Base-by-base conservation (phyloP, 2,888 invertebrate species). In the Stenurella melanura region DNA sequence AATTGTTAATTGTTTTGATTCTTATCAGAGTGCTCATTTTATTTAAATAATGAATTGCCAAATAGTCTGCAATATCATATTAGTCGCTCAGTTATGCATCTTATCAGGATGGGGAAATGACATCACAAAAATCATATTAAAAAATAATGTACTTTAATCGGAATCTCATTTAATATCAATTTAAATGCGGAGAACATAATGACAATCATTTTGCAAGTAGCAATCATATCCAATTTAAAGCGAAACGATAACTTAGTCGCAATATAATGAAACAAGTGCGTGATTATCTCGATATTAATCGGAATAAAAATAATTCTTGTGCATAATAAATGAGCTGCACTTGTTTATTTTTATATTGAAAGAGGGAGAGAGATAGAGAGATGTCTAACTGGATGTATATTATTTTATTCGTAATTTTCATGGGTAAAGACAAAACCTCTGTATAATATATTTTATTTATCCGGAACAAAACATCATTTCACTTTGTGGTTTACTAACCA, bases 241-340 rank as follows among this genome's bases (percentile, higher is more conserved):
- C 19, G 11, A 58, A 19, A 11, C 11, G 58, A 19, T 58, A 58
- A 58, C 21, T 21, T 18, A 21, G 19, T 18, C 12, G 58, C 58
- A 58, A 58, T 58, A 21, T 58, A 58, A 58, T 19, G 21, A 58
- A 58, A 19, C 58, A 12, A 11, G 18, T 58, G 19, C 21, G 11
- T 19, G 18, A 56, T 56, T 58, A 58, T 58, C 58, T 19, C 19
- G 21, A 10, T 21, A 21, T 21, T 58, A 58, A 58, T 58, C 19
- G 58, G 19, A 50, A 50, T 50, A n/a, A n/a, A 50, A 50, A 50
- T 58, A 58, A 58, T 58, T 58, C 11, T 58, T 19, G 58, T 21
- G 21, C 21, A 58, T 58, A 58, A 58, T 58, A 58, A 58, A 58
- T 58, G 21, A 21, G 11, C 50, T 6, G 2, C 50, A n/a, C 50